Base-by-base conservation (phyloP, 2,797 vertebrate genomes). In the Yasuhikotakia modesta region DNA sequence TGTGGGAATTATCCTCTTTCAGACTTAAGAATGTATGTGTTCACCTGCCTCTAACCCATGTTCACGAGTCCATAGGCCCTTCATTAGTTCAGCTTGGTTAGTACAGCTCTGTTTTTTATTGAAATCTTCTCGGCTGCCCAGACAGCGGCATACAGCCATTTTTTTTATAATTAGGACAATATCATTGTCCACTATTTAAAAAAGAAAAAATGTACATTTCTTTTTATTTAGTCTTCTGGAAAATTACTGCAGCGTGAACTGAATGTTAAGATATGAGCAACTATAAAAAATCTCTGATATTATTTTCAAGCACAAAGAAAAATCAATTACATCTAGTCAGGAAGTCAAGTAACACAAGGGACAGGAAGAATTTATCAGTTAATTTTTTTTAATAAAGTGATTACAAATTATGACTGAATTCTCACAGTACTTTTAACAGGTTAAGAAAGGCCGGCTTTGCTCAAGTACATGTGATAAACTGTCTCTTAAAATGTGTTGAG, bases 51-150 rank as follows among this genome's bases (percentile, higher is more conserved):
- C 35, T 71, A n/a, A 79, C 85, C 83, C 65, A 43, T 82, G 78
- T 86, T 74, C 84, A 73, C 80, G 45, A 84, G 82, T 84, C 78
- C 80, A 83, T 82, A 83, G 80, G 76, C 60, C 80, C 85, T 87
- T 87, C 78, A 76, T 88, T 87, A 87, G 83, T 87, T 87, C 83
- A 87, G 87, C 82, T 85, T 81, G 82, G 82, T 19, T 73, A 78
- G 81, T n/a, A 74, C 80, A 73, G 68, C 65, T 70, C 43, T 81
- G 48, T 64, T 67, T 60, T 64, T 76, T 61, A 74, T 11, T 55
- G 35, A 76, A 68, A 79, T 72, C 83, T 72, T 84, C 58, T 71
- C 73, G 24, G 73, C 73, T 79, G 61, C 55, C 63, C 63, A 53
- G 68, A 81, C 82, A 82, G 79, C 64, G 46, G 61, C 60, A 60